Evolutionary conservation across 2,113 vertebrate species (phyloP).

Genomic region (Hippolais icterina): DNA sequence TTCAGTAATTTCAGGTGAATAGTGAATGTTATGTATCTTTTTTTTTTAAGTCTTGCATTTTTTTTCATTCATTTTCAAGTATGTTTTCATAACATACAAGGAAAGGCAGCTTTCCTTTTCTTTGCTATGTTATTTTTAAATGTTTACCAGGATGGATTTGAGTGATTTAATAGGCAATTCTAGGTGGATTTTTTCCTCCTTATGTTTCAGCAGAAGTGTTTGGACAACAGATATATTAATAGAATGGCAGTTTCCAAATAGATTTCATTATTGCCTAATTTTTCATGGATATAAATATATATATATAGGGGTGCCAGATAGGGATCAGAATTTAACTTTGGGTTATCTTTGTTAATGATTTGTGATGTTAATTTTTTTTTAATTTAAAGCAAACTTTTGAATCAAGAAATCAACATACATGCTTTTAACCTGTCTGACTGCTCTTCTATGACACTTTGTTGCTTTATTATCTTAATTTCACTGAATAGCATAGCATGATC

Average conservation of each 20-base stretch:
- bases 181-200: neutral
- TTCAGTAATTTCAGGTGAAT: neutral
- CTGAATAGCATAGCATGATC: neutral
- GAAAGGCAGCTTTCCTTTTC: neutral
- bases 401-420: neutral
- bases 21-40: neutral
- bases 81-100: neutral
- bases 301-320: neutral
- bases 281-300: neutral
- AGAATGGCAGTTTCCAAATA: neutral
- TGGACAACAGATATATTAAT: neutral
- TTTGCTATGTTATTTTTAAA: neutral
- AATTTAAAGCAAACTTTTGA: neutral
- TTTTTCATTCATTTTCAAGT: neutral
- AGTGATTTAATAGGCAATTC: neutral
- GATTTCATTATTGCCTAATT: neutral
- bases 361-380: neutral
- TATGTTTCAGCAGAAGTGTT: neutral
- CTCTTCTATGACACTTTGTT: neutral
- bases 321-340: neutral
- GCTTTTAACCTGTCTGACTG: neutral
- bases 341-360: neutral
- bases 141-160: neutral
- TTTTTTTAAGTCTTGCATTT: neutral
- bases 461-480: neutral